A percentile compares a stretch with the other conserved stretches of the same genome.
Evolutionary conservation across 2,797 vertebrate genomes (phyloP).

Genomic region (Lateolabrax maculatus): DNA sequence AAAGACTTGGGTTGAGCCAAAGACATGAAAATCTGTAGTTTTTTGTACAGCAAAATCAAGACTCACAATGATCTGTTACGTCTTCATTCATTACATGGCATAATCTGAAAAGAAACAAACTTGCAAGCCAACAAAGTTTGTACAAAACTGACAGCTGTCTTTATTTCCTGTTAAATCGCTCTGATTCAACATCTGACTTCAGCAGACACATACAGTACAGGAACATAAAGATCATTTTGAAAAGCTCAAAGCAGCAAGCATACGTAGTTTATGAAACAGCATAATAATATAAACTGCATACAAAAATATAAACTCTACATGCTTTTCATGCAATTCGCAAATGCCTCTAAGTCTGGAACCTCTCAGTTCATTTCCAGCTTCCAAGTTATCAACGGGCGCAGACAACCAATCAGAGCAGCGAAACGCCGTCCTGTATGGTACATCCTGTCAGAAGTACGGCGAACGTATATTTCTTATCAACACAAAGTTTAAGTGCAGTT

Average conservation of each 20-base stretch:
- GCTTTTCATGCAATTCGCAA: too few relatives aligned
- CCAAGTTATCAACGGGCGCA: too few relatives aligned
- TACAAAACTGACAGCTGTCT: constrained; percentile 78
- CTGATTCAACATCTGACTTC: constrained; percentile 39
- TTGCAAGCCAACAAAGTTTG: constrained; percentile 78
- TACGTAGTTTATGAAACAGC: too few relatives aligned
- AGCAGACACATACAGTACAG: constrained; percentile 46
- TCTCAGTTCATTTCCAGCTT: too few relatives aligned
- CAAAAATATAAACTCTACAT: too few relatives aligned
- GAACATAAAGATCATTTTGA: constrained; percentile 20
- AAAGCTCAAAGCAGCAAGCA: not conserved
- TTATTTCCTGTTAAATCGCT: constrained; percentile 48
- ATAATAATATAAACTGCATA: too few relatives aligned
- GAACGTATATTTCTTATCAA: too few relatives aligned
- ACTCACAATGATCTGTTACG: constrained; percentile 89
- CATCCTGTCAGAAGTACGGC: too few relatives aligned
- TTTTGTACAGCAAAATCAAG: constrained; percentile 93
- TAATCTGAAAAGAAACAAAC: constrained; percentile 81
- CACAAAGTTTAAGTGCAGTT: too few relatives aligned
- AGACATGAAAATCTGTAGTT: constrained; percentile 90
- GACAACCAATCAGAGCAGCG: too few relatives aligned
- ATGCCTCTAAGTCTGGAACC: too few relatives aligned
- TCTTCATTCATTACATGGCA: constrained; percentile 89
- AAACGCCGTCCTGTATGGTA: too few relatives aligned
- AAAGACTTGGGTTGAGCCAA: constrained; percentile 28